phyloP scores from a whole-genome alignment of 2,113 vertebrate genomes.

The Rafetus swinhoei region DNA sequence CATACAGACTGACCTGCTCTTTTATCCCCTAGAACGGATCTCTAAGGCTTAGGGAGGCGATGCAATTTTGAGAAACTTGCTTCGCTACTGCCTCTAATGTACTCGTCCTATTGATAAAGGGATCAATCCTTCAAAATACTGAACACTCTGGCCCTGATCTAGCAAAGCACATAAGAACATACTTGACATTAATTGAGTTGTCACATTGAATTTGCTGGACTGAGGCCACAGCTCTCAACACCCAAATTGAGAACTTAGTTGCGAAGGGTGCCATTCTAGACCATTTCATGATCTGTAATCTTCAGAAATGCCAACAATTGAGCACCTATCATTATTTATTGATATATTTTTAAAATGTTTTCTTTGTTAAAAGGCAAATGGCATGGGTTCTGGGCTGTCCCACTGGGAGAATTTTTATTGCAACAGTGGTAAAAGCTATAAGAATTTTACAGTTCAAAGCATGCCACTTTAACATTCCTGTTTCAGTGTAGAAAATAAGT shows the following conservation, averaged over 20 bases:
- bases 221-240: neutral
- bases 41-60: neutral
- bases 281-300: neutral
- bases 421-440: neutral
- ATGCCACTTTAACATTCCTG: neutral
- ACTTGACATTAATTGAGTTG: neutral
- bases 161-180: neutral
- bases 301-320: neutral
- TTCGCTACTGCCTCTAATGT: neutral
- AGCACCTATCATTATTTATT: neutral
- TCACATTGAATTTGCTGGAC: neutral
- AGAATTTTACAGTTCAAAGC: neutral
- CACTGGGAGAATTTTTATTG: neutral
- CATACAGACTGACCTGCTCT: neutral
- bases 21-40: neutral
- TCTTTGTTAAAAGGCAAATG: neutral
- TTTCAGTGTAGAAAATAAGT: constrained; percentile 33
- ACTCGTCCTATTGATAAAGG: neutral
- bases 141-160: neutral
- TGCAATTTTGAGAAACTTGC: neutral
- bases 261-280: neutral
- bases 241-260: neutral
- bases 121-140: neutral
- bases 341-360: neutral
- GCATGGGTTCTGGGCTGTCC: neutral